Evolutionary conservation across 1,140 invertebrate genomes (phyloP).

Genomic region (Drosophila oshimai): DNA sequence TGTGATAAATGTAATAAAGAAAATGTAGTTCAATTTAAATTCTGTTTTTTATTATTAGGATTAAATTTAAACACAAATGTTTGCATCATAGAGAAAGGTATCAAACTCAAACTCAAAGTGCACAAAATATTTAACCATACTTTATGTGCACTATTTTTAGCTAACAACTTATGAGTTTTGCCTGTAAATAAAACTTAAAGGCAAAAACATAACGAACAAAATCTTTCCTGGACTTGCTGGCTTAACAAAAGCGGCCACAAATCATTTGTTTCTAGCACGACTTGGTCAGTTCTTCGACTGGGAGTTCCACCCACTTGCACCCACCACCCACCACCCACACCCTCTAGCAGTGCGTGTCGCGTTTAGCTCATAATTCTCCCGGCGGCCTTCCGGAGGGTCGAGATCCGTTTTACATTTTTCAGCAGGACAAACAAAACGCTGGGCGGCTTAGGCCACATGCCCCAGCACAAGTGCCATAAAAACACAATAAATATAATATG

Average conservation of each 20-base stretch:
- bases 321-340: not conserved
- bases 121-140: too few species aligned
- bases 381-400: conserved; percentile 4
- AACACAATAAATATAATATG: conserved; percentile 73
- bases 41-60: too few species aligned
- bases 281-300: not conserved
- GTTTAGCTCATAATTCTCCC: conserved; percentile 73
- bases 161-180: too few species aligned
- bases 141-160: too few species aligned
- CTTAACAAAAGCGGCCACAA: conserved; percentile 52
- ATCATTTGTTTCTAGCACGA: conserved; percentile 37
- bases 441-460: conserved; percentile 52
- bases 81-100: too few species aligned
- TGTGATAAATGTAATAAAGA: conserved; percentile 75
- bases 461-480: conserved; percentile 76
- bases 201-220: conserved; percentile 7
- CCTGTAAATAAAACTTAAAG: conserved; percentile 20
- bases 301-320: not conserved
- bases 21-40: conserved; percentile 25
- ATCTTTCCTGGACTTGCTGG: conserved; percentile 51
- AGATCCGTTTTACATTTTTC: conserved; percentile 68
- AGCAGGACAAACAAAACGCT: conserved; percentile 52
- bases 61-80: not conserved
- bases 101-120: too few species aligned
- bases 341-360: conserved; percentile 48